A percentile compares a stretch with the other conserved stretches of the same genome.
Conservation (phyloP, 92 coral and sea anemone genomes). For the Palythoa heliodiscus region DNA sequence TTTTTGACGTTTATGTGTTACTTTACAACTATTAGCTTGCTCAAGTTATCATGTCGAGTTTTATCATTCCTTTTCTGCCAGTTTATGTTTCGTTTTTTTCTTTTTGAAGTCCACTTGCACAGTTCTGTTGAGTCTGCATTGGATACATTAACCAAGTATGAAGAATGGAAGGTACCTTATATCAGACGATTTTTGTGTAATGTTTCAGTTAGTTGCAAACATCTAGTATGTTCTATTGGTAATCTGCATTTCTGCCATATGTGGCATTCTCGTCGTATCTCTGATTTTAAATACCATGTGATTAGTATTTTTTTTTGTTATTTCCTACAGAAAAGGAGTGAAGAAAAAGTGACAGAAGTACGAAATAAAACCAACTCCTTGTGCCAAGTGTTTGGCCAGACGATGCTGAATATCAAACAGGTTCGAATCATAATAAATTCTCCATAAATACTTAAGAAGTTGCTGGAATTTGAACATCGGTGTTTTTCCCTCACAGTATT, state of each 20-base stretch:
- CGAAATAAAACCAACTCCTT: slow-evolving; percentile 24
- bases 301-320: background rate
- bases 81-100: background rate
- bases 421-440: background rate
- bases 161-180: slow-evolving; percentile 38
- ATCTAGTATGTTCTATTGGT: background rate
- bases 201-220: background rate
- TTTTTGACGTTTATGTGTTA: background rate
- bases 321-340: slow-evolving; percentile 18
- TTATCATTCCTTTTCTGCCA: background rate
- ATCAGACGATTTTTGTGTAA: too few relatives aligned
- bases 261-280: too few relatives aligned
- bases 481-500: too few relatives aligned
- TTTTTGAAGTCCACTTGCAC: background rate
- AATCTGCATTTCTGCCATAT: too few relatives aligned
- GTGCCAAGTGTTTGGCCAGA: slow-evolving; percentile 31
- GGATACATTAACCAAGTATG: slow-evolving; percentile 29
- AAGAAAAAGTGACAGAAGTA: slow-evolving; percentile 29
- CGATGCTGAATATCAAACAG: slow-evolving; percentile 9
- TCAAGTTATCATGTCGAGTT: background rate
- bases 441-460: too few relatives aligned
- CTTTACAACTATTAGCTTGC: too few relatives aligned
- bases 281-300: too few relatives aligned
- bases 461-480: too few relatives aligned
- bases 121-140: slow-evolving; percentile 7